Conservation (phyloP, 2,888 invertebrate species). For the Nemapogon koenigi region DNA sequence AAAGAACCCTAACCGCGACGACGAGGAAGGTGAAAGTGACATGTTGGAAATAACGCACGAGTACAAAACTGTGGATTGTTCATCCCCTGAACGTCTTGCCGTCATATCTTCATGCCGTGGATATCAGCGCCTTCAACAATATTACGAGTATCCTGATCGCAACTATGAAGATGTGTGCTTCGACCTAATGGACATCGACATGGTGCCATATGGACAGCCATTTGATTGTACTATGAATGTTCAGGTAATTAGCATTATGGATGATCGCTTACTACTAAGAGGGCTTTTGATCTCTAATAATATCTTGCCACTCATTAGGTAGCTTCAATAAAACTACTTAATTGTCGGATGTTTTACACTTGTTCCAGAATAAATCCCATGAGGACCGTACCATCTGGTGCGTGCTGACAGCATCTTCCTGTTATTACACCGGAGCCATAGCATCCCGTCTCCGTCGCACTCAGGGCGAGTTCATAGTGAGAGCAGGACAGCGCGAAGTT, state of each 20-base stretch:
- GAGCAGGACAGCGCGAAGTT: slow-evolving; percentile 68
- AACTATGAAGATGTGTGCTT: slow-evolving; percentile 69
- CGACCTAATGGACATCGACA: slow-evolving; percentile 71
- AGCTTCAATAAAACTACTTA: no score
- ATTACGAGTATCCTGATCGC: slow-evolving; percentile 66
- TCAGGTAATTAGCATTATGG: slow-evolving; percentile 45
- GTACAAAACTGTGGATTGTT: slow-evolving; percentile 70
- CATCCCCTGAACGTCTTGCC: slow-evolving; percentile 69
- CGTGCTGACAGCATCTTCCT: slow-evolving; percentile 68
- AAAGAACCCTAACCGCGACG: slow-evolving; percentile 67
- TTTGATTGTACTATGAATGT: slow-evolving; percentile 72
- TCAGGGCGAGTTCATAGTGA: slow-evolving; percentile 66
- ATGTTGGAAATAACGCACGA: slow-evolving; percentile 69
- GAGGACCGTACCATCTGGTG: slow-evolving; percentile 69
- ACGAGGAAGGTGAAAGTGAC: slow-evolving; percentile 70
- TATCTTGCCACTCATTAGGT: no score
- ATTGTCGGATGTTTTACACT: no score
- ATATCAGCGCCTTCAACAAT: slow-evolving; percentile 65
- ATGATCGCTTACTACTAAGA: no score
- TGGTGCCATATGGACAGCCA: slow-evolving; percentile 69
- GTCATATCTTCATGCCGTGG: slow-evolving; percentile 73
- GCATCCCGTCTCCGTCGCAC: slow-evolving; percentile 68
- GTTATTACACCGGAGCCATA: slow-evolving; percentile 73
- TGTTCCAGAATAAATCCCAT: slow-evolving; percentile 65
- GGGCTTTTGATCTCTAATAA: no score